Evolutionary conservation across 2,113 vertebrate genomes (phyloP), one percentile per base, ranked within the genome.

Genomic region (Saguinus imperator): DNA sequence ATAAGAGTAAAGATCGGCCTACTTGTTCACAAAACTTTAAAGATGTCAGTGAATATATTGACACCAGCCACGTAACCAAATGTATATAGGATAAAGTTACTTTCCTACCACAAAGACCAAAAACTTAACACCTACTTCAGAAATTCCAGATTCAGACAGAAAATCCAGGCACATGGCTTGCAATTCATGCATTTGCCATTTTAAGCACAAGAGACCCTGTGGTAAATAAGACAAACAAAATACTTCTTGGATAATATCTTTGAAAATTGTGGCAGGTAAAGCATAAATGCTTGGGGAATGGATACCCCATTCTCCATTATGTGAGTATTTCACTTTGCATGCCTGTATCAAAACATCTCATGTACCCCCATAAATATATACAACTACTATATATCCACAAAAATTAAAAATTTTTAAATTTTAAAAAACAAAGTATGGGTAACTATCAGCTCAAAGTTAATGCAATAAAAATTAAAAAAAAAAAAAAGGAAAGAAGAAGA

Each of bases 141-240:
- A 76, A 89, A 55, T 17, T 57, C 84, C 61, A 52, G 37, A 61
- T 8, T 52, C 3, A 29, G 16, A 12, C 4, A 52, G 21, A 43
- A 75, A 88, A 72, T 40, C 12, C 14, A 83, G 12, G 27, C 18
- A 45, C 9, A 6, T 2, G 61, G 8, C 20, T 76, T 75, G 45
- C 32, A 85, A 48, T 58, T 64, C 52, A 73, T 29, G 25, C 2
- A 70, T 18, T 55, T 52, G 10, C 37, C 12, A 8, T 70, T 40
- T 27, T 10, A 66, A 40, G 14, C 21, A 73, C 0, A 0, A 14
- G 48, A 8, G 18, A 55, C 10, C 20, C 57, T 43, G 37, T 9
- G 45, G n/a, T 14, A 7, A 80, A 91, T 45, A 83, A 35, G 64
- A 64, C 16, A 75, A 35, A 45, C 7, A 88, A 75, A 55, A 68